Evolutionary conservation across 1,140 invertebrate species (phyloP).

Genomic region (Rhopalosiphum padi): DNA sequence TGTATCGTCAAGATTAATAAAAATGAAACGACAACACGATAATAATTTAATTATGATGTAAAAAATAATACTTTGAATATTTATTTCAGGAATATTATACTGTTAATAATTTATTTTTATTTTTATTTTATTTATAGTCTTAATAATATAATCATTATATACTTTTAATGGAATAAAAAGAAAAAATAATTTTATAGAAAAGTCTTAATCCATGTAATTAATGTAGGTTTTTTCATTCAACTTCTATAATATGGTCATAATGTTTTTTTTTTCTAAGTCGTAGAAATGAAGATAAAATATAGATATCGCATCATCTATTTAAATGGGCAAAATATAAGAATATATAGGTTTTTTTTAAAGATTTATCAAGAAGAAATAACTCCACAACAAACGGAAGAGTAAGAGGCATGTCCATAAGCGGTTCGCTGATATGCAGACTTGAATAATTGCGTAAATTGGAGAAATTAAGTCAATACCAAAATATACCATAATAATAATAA

Average conservation of each 20-base stretch:
- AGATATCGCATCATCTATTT: background rate
- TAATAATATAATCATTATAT: background rate
- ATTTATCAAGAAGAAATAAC: background rate
- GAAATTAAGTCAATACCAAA: background rate
- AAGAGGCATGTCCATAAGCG: background rate
- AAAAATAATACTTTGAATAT: background rate
- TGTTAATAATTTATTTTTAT: no score
- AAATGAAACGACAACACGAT: background rate
- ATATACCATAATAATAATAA: background rate
- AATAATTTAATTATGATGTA: no score
- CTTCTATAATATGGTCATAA: background rate
- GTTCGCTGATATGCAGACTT: background rate
- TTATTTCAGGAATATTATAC: no score
- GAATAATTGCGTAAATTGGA: background rate
- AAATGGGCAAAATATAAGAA: background rate
- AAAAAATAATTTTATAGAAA: background rate
- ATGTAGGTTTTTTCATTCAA: background rate
- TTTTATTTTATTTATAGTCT: background rate
- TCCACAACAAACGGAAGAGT: background rate
- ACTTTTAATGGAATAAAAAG: background rate
- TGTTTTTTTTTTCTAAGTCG: background rate
- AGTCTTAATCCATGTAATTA: background rate
- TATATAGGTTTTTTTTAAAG: background rate
- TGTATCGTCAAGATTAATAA: background rate
- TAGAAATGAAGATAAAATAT: conserved; percentile 3